phyloP scores from a whole-genome alignment of 2,888 invertebrate species.

The Sphaerophoria taeniata region DNA sequence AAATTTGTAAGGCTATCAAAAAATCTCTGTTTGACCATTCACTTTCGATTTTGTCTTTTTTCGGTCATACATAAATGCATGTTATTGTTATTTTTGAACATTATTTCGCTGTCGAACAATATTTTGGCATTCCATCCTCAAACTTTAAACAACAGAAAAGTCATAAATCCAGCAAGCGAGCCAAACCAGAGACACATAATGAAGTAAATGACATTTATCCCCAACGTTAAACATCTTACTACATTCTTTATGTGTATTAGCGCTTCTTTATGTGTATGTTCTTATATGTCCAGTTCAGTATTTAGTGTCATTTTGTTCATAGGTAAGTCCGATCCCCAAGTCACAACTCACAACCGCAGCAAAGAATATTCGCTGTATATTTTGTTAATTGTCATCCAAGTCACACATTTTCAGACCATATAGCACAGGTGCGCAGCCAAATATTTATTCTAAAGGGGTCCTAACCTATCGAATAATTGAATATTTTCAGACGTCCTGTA shows the following conservation, averaged over 20 bases:
- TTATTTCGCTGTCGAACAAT: constrained; percentile 32
- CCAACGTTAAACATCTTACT: constrained; percentile 64
- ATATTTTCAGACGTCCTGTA: no score
- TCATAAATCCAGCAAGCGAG: constrained; percentile 49
- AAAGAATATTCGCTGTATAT: constrained; percentile 37
- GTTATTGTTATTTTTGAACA: neutral
- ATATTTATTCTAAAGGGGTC: neutral
- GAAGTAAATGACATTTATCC: constrained; percentile 49
- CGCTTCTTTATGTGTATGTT: no score
- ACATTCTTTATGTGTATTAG: constrained; percentile 35
- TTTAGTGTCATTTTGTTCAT: constrained; percentile 28
- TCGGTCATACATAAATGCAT: neutral
- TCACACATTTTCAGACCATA: constrained; percentile 12
- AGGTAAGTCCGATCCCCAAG: constrained; percentile 17
- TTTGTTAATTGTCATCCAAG: constrained; percentile 35
- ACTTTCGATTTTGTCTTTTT: neutral
- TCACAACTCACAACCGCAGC: constrained; percentile 11
- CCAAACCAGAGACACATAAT: neutral
- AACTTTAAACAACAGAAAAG: constrained; percentile 8
- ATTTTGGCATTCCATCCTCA: constrained; percentile 59
- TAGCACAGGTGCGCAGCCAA: neutral
- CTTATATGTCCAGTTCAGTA: neutral
- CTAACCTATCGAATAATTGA: neutral
- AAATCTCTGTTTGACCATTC: constrained; percentile 18
- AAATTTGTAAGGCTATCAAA: neutral